Conservation (phyloP, 2,888 invertebrate species). For the Leptinotarsa rubiginosa region DNA sequence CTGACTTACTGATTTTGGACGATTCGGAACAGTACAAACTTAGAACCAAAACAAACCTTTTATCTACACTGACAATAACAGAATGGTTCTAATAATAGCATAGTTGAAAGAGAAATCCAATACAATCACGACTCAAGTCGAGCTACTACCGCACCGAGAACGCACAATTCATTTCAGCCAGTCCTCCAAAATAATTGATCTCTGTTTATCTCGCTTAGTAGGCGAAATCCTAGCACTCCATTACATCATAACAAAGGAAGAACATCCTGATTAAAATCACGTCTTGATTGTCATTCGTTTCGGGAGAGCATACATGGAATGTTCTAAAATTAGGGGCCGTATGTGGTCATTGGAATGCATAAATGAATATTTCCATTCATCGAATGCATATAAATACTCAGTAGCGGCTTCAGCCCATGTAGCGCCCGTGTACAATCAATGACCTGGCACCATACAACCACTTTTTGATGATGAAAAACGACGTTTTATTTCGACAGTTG, state of each 20-base stretch:
- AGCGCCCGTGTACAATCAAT: too few species aligned
- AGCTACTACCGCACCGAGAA: not conserved
- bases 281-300: constrained; percentile 17
- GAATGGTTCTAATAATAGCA: too few species aligned
- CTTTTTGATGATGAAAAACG: too few species aligned
- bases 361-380: not conserved
- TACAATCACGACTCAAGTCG: not conserved
- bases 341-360: not conserved
- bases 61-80: too few species aligned
- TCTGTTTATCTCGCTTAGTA: constrained; percentile 16
- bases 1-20: too few species aligned
- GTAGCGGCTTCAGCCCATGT: too few species aligned
- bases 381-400: too few species aligned
- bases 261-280: constrained; percentile 16
- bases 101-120: not conserved
- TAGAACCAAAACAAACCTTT: too few species aligned
- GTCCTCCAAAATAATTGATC: constrained; percentile 3
- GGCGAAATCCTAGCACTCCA: not conserved
- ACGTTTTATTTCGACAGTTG: too few species aligned
- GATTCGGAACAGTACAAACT: too few species aligned
- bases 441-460: too few species aligned
- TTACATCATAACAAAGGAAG: constrained; percentile 18
- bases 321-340: constrained; percentile 13
- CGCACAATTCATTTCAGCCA: not conserved
- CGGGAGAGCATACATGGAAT: not conserved